phyloP scores from a whole-genome alignment of 2,113 vertebrate species.

The Salvelinus sp. region DNA sequence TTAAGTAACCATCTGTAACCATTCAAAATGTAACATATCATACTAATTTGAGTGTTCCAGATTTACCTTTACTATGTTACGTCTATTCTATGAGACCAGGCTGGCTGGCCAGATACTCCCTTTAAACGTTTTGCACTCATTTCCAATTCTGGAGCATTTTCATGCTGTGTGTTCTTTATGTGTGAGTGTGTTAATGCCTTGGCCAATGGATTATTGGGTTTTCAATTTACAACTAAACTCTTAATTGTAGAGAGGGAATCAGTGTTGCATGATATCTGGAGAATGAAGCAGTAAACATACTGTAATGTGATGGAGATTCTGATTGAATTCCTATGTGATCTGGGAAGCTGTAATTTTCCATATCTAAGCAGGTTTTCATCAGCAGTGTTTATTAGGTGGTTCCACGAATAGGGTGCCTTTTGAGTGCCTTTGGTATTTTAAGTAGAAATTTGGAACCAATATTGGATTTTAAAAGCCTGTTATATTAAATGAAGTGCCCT shows the following conservation, averaged over 20 bases:
- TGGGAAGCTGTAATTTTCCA: background rate
- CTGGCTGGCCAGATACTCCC: no score
- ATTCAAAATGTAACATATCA: no score
- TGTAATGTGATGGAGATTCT: background rate
- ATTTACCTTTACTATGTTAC: no score
- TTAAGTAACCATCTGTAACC: no score
- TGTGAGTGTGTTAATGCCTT: conserved; percentile 32
- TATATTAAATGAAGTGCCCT: no score
- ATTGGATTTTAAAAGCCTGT: no score
- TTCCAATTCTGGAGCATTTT: conserved; percentile 26
- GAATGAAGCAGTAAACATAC: background rate
- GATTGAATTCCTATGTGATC: background rate
- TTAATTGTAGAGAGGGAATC: background rate
- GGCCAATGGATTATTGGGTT: conserved; percentile 28
- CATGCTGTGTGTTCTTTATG: conserved; percentile 36
- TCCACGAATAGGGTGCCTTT: no score
- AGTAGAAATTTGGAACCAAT: no score
- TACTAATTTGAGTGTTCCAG: no score
- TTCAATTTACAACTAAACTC: conserved; percentile 29
- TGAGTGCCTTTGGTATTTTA: no score
- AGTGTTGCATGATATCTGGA: background rate
- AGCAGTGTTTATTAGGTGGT: background rate
- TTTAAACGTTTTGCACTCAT: conserved; percentile 11
- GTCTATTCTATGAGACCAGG: no score
- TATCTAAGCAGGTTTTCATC: background rate